These are phyloP conservation scores for Lepilemur septentrionalis DNA, from an alignment of 2,797 vertebrate genomes.

Conservation along the genomic window DNA sequence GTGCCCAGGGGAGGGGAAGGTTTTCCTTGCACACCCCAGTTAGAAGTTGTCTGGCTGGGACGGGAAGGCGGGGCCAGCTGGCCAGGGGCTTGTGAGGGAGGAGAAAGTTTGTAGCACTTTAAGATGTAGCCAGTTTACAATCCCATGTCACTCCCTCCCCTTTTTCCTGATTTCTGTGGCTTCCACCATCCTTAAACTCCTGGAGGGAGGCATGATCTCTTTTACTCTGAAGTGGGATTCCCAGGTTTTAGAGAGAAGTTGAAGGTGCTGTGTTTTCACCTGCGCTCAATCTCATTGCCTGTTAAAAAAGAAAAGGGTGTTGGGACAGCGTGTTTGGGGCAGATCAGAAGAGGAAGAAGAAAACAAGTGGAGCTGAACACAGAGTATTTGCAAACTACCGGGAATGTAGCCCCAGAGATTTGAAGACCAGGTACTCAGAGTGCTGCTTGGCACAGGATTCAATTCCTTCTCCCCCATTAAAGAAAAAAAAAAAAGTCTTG, in stretches of 20 bases:
- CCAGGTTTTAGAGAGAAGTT: not conserved
- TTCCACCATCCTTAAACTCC: not conserved
- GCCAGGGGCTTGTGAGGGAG: not conserved
- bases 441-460: not conserved
- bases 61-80: constrained; percentile 39
- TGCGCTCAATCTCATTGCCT: not conserved
- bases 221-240: not conserved
- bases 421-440: not conserved
- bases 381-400: not conserved
- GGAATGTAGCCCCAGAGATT: not conserved
- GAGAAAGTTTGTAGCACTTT: constrained; percentile 68
- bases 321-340: not conserved
- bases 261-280: constrained; percentile 20
- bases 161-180: not conserved
- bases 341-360: not conserved
- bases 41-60: constrained; percentile 19
- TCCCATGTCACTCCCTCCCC: not conserved
- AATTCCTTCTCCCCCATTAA: not conserved
- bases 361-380: not conserved
- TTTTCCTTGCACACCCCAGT: constrained; percentile 16
- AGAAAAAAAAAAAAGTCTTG: not conserved
- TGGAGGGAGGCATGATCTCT: not conserved
- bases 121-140: constrained; percentile 47
- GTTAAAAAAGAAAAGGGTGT: not conserved
- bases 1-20: not conserved